Conservation (phyloP, 1,140 invertebrate genomes). For the Intoshia linei region DNA sequence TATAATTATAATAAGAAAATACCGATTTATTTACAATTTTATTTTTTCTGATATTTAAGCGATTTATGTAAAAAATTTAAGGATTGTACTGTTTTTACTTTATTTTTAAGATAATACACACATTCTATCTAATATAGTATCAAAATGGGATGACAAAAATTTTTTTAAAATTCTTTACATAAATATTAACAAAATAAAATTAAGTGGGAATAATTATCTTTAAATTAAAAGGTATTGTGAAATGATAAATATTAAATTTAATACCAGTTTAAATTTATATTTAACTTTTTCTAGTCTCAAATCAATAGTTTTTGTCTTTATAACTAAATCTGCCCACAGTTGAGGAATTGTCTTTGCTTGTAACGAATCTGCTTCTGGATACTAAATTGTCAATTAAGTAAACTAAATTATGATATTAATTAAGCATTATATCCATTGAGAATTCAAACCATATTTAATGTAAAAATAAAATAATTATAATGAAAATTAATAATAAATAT, state of each 20-base stretch:
- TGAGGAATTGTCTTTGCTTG: conserved; percentile 11
- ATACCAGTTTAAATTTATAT: conserved; percentile 34
- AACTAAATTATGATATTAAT: not conserved
- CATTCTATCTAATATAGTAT: too few species aligned
- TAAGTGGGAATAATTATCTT: not conserved
- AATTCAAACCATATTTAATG: not conserved
- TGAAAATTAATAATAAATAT: not conserved
- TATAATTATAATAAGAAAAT: too few species aligned
- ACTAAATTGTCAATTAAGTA: conserved; percentile 7
- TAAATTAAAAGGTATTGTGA: not conserved
- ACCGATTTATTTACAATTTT: too few species aligned
- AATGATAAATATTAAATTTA: not conserved
- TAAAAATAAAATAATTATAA: not conserved
- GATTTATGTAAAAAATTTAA: too few species aligned
- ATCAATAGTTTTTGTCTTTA: conserved; percentile 21
- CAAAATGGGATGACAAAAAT: too few species aligned
- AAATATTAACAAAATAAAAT: not conserved
- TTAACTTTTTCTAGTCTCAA: conserved; percentile 22
- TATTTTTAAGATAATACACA: too few species aligned
- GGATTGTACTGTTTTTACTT: not conserved
- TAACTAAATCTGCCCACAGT: conserved; percentile 18
- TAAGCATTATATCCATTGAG: not conserved
- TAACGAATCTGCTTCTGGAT: conserved; percentile 14
- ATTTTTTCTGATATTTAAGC: too few species aligned
- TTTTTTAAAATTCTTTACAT: not conserved